Evolutionary conservation across 2,113 vertebrate genomes (phyloP).

Genomic region (Python bivittatus): DNA sequence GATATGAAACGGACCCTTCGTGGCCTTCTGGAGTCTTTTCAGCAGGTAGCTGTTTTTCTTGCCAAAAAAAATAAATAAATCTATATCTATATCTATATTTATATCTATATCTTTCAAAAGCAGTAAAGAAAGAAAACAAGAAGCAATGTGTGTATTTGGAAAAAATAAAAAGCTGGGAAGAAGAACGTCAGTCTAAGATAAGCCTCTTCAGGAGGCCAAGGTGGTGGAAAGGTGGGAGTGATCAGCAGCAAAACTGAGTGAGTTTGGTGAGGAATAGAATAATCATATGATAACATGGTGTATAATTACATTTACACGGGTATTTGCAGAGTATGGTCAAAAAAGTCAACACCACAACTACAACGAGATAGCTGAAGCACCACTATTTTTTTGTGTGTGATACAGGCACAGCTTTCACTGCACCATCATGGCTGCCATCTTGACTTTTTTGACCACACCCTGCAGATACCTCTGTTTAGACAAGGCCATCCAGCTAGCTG

Average conservation of each 20-base stretch:
- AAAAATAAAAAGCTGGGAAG: not conserved
- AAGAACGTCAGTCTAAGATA: not conserved
- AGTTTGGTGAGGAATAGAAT: not conserved
- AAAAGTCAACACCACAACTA: not conserved
- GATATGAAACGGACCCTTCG: slow-evolving; percentile 52
- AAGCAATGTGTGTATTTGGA: not conserved
- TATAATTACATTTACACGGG: not conserved
- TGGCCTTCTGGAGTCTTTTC: slow-evolving; percentile 30
- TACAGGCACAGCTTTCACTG: not conserved
- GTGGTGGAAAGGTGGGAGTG: not conserved
- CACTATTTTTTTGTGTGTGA: not conserved
- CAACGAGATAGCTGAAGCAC: not conserved
- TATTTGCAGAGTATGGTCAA: not conserved
- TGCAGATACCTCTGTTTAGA: not conserved
- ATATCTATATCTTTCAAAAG: not conserved
- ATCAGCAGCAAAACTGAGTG: not conserved
- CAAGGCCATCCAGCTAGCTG: not conserved
- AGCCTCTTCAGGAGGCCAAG: not conserved
- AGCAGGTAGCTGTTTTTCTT: not conserved
- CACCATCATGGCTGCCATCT: not conserved
- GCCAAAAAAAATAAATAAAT: too few relatives aligned
- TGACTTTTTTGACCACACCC: not conserved
- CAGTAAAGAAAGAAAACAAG: not conserved
- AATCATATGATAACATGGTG: not conserved
- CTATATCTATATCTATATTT: too few relatives aligned